Percentiles rank a stretch among this genome's conserved stretches.
phyloP scores from a whole-genome alignment of 2,113 vertebrate genomes.

The Epinephelus moara region DNA sequence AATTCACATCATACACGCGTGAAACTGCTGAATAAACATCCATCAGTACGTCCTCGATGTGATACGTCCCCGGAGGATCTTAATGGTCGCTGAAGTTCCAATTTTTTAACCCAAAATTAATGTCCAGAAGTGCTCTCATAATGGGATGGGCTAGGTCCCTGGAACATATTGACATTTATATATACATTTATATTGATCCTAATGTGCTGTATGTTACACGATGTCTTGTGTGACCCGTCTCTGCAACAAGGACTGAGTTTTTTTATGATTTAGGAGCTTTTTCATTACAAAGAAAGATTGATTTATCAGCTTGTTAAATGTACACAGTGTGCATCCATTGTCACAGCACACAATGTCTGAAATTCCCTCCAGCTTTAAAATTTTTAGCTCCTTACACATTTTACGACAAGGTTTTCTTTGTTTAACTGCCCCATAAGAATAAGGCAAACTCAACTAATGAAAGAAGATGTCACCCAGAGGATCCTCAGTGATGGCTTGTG shows the following conservation, averaged over 20 bases:
- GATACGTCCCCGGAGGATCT: too few species aligned
- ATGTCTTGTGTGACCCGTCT: neutral
- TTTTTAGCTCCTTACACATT: conserved; percentile 16
- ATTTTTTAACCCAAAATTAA: too few species aligned
- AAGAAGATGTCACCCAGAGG: conserved; percentile 71
- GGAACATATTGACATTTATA: too few species aligned
- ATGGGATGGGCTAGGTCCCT: too few species aligned
- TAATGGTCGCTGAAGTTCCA: too few species aligned
- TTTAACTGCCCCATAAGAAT: conserved; percentile 46
- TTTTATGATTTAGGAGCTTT: neutral
- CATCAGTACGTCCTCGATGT: too few species aligned
- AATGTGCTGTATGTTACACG: too few species aligned
- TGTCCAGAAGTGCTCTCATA: too few species aligned
- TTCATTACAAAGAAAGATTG: conserved; percentile 18
- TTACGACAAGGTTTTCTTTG: conserved; percentile 22
- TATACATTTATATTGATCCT: too few species aligned
- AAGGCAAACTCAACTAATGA: conserved; percentile 20
- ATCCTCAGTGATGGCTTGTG: conserved; percentile 57
- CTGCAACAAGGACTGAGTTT: neutral
- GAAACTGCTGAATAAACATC: too few species aligned
- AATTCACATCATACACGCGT: too few species aligned
- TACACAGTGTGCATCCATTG: conserved; percentile 24
- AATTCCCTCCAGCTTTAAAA: conserved; percentile 39
- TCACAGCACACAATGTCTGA: conserved; percentile 12
- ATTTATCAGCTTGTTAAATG: conserved; percentile 57